Conservation (phyloP, 2,113 vertebrate species). For the Genyomyrus donnyi region DNA sequence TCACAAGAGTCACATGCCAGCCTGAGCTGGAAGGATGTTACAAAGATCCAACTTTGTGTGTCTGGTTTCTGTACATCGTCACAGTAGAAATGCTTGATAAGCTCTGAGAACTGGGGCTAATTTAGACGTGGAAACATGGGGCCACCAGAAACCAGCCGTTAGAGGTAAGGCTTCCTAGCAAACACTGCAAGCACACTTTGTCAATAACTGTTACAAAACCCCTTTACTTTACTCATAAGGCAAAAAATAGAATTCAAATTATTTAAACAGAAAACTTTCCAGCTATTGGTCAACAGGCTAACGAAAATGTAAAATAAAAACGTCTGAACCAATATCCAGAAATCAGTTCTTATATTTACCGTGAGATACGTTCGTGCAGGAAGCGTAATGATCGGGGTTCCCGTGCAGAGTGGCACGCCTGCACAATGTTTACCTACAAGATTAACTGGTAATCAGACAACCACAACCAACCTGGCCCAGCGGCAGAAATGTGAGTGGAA, state of each 20-base stretch:
- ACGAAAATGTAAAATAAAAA: not conserved
- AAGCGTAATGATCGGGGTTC: not conserved
- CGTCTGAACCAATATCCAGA: not conserved
- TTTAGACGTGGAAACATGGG: not conserved
- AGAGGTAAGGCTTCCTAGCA: not conserved
- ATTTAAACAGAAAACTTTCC: not conserved
- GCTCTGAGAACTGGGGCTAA: constrained; percentile 12
- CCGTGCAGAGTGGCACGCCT: not conserved
- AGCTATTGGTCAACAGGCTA: not conserved
- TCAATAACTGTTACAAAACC: not conserved
- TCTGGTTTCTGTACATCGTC: constrained; percentile 24
- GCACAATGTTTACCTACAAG: not conserved
- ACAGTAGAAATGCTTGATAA: constrained; percentile 12
- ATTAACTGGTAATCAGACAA: not conserved
- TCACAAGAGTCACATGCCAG: constrained; percentile 18
- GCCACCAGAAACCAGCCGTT: not conserved
- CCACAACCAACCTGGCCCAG: not conserved
- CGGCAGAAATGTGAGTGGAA: not conserved
- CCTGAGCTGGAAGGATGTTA: constrained; percentile 6
- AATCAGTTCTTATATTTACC: not conserved
- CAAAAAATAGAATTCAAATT: not conserved
- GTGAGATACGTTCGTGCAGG: not conserved
- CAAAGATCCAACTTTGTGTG: constrained; percentile 12
- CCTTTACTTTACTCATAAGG: not conserved
- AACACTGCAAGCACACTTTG: not conserved